Evolutionary conservation across 2,888 invertebrate genomes (phyloP), one percentile per base, ranked within the genome.

Genomic region (Fragum fragum): DNA sequence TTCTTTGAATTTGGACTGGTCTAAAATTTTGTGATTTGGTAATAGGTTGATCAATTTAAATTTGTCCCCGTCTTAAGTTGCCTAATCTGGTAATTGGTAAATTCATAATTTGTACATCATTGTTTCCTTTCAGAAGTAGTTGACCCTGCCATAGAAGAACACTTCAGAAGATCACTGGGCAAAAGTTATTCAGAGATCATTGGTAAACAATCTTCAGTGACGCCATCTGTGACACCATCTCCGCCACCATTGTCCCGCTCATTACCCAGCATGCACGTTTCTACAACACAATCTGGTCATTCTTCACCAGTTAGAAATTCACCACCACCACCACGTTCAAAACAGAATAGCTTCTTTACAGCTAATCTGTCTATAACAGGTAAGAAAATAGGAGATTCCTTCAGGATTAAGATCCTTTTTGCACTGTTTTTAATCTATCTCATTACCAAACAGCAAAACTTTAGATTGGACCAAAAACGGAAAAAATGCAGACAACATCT

Each of bases 71-170:
- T n/a, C n/a, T n/a, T n/a, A n/a, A n/a, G n/a, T n/a, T n/a, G n/a
- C n/a, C n/a, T n/a, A n/a, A n/a, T n/a, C n/a, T n/a, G n/a, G n/a
- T n/a, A n/a, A n/a, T n/a, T n/a, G n/a, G n/a, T n/a, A n/a, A n/a
- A n/a, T n/a, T n/a, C n/a, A n/a, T n/a, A n/a, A n/a, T n/a, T n/a
- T n/a, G n/a, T n/a, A n/a, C n/a, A n/a, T n/a, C n/a, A 6, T 36
- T 36, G 32, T 79, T 23, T 83, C 53, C 73, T 87, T 84, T 53
- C 83, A 88, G 94, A 93, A 75, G 91, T 97, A 96, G 97, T 97
- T 95, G 98, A 98, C 95, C 97, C 97, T 16, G 97, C 97, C 76
- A 98, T 98, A 92, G 98, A 99, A 95, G 99, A 99, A 94, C 98
- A 99, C 95, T 99, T 99, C 95, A 96, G 98, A 76, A 96, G 98